A percentile compares a stretch with the other conserved stretches of the same genome.
Evolutionary conservation across 1,140 invertebrate species (phyloP).

Genomic region (Galendromus occidentalis): DNA sequence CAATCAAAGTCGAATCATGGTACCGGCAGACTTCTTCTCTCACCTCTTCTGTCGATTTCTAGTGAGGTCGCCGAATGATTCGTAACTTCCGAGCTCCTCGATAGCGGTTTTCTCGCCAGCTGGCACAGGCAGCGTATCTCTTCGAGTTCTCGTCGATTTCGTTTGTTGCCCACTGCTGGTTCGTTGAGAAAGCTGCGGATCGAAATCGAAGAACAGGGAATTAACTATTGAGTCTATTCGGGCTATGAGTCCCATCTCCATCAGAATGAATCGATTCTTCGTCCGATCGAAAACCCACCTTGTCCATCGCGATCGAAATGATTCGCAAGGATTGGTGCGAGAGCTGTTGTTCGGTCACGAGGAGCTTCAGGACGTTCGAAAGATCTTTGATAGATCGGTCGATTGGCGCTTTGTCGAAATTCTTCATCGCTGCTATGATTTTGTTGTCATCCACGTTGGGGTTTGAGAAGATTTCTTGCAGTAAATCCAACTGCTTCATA

Average conservation of each 20-base stretch:
- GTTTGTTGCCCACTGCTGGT: not conserved
- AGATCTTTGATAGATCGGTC: not conserved
- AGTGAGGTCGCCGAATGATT: not conserved
- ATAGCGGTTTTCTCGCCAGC: not conserved
- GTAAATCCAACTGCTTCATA: not conserved
- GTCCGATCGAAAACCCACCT: not conserved
- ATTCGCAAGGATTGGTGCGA: not conserved
- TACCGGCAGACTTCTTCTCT: not conserved
- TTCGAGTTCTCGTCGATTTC: not conserved
- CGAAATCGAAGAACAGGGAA: not conserved
- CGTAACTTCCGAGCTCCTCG: not conserved
- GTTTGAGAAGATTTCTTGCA: not conserved
- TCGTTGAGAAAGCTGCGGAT: not conserved
- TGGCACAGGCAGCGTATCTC: not conserved
- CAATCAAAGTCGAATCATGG: not conserved
- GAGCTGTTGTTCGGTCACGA: not conserved
- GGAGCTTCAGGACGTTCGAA: not conserved
- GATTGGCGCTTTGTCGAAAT: not conserved
- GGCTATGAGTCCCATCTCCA: not conserved
- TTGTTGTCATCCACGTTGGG: not conserved
- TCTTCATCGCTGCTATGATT: not conserved
- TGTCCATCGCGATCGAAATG: slow-evolving; percentile 1
- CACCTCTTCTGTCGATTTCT: not conserved
- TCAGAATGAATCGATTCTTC: not conserved
- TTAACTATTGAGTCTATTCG: no score